Base-by-base conservation (phyloP, 2,113 vertebrate genomes). In the Aptenodytes forsteri region DNA sequence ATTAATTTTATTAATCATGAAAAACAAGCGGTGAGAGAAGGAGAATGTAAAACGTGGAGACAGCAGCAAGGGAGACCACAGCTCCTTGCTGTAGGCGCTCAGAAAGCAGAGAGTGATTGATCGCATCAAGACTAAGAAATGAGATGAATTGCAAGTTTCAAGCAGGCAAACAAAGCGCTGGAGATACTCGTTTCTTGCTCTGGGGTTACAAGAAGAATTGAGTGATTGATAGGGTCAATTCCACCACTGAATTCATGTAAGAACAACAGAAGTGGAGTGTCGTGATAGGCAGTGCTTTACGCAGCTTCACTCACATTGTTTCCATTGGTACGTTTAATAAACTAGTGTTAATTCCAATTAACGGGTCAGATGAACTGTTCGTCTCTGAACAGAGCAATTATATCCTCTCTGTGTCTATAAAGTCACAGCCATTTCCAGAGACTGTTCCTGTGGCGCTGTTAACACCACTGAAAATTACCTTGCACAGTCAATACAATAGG, bases 351-450 rank as follows among this genome's bases (percentile, higher is more conserved):
- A 88, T 69, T 75, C 30, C 23, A 64, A 7, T 70, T 71, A 79
- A n/a, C 2, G 0, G 26, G 3, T 67, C 73, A 75, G 36, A 76
- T 62, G 20, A 67, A 7, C 42, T 46, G 4, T 42, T 42, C 8
- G 0, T 49, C 26, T 89, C 44, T 36, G 56, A 90, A 55, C 0
- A 0, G 42, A 55, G 14, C 22, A 36, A 52, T 30, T 38, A 10
- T 47, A 32, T 55, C 32, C 15, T 46, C 32, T 47, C 38, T 42
- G 5, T 61, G 10, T 66, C n/a, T 52, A 15, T n/a, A 22, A 86
- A 86, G 38, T 32, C 70, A 86, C 61, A 92, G 42, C 6, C 13
- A 14, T 70, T 93, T 85, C 61, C 55, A 64, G 17, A 46, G 7
- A 29, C 4, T n/a, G n/a, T 50, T 89, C 71, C 77, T 11, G 22